Conservation (phyloP, 1,140 invertebrate genomes). For the Caerostris darwini region DNA sequence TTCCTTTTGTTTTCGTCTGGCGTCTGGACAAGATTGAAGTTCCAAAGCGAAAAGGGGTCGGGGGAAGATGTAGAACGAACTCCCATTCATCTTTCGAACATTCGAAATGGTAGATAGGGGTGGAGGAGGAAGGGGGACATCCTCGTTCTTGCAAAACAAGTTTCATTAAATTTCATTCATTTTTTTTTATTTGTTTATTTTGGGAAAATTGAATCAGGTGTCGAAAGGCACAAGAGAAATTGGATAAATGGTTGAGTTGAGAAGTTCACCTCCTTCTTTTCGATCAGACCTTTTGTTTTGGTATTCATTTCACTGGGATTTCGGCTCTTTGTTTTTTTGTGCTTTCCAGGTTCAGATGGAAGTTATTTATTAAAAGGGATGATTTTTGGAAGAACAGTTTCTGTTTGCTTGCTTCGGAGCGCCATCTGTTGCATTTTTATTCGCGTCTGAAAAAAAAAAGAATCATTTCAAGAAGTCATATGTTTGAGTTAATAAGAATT, state of each 20-base stretch:
- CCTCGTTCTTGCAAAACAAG: background rate
- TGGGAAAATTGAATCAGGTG: slow-evolving; percentile 12
- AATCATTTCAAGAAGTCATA: too few relatives aligned
- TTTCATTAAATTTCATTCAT: slow-evolving; percentile 27
- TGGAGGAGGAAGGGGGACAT: background rate
- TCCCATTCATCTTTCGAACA: background rate
- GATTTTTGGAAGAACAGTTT: background rate
- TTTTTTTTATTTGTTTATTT: background rate
- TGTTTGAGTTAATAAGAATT: background rate
- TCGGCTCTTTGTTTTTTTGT: background rate
- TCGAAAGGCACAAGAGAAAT: slow-evolving; percentile 3
- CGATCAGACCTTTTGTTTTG: background rate
- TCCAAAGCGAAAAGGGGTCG: background rate
- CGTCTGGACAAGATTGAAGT: slow-evolving; percentile 15
- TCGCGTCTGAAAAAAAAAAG: background rate
- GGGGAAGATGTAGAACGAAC: background rate
- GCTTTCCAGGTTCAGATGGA: background rate
- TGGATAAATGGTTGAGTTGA: slow-evolving; percentile 29
- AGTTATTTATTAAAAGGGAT: slow-evolving; percentile 9
- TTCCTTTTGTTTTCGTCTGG: background rate
- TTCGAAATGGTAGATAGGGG: too few relatives aligned
- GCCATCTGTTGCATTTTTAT: background rate
- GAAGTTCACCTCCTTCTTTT: background rate
- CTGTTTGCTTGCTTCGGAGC: background rate
- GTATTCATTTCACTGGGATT: slow-evolving; percentile 2